Conservation (phyloP, 2,113 vertebrate genomes). For the Vidua chalybeata region DNA sequence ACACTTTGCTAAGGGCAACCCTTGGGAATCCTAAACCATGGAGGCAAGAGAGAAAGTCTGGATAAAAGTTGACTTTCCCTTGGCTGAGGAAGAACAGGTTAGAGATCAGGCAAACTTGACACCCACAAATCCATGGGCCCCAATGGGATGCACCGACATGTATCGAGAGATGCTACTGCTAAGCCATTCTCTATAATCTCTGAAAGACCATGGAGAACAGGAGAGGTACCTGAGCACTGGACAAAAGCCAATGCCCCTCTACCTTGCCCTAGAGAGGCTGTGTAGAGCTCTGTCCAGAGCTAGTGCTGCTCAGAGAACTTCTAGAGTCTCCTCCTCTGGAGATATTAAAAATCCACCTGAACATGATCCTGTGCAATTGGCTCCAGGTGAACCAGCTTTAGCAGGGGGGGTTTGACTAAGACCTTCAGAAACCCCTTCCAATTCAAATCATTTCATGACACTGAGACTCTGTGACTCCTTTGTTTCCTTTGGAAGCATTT, state of each 20-base stretch:
- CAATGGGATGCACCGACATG: accelerated
- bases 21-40: neutral
- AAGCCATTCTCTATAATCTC: neutral
- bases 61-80: neutral
- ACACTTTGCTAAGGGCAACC: neutral
- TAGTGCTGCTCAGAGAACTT: neutral
- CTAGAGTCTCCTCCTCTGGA: neutral
- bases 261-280: neutral
- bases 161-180: neutral
- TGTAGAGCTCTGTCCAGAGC: neutral
- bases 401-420: neutral
- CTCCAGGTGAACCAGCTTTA: neutral
- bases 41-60: neutral
- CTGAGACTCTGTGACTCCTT: neutral
- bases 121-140: neutral
- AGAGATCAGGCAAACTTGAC: neutral
- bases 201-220: neutral
- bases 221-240: neutral
- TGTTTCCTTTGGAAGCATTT: neutral
- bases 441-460: neutral
- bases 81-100: neutral
- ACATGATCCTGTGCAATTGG: neutral
- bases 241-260: accelerated
- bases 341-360: neutral
- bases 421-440: neutral